Percentiles rank a stretch among this genome's conserved stretches.
Evolutionary conservation across 2,797 vertebrate species (phyloP).

Genomic region (Phyllotis vaccarum): DNA sequence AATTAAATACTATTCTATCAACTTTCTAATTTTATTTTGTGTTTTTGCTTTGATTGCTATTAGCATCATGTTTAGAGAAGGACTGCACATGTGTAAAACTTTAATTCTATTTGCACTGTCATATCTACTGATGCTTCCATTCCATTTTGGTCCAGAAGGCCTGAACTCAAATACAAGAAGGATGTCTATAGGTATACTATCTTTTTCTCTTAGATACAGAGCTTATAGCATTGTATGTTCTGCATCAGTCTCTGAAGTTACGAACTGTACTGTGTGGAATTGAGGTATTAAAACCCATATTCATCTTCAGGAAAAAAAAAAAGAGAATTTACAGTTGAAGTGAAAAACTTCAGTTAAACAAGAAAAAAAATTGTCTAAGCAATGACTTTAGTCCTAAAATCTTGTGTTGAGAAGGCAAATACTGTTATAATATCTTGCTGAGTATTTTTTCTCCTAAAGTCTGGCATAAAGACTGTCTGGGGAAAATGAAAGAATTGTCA

Average conservation of each 20-base stretch:
- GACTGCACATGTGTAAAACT: background rate
- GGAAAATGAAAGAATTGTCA: background rate
- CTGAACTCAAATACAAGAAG: background rate
- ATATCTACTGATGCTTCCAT: background rate
- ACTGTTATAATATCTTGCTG: background rate
- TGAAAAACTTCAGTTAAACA: background rate
- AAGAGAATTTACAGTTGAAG: background rate
- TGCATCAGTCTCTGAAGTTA: constrained; percentile 15
- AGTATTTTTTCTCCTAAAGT: background rate
- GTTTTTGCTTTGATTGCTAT: background rate
- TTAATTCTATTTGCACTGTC: background rate
- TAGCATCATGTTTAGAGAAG: background rate
- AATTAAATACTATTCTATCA: background rate
- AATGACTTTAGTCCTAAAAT: background rate
- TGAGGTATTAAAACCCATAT: background rate
- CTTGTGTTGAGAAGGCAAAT: background rate
- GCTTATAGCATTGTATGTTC: constrained; percentile 18
- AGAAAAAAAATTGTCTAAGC: background rate
- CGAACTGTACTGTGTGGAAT: background rate
- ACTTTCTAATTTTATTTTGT: background rate
- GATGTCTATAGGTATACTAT: background rate
- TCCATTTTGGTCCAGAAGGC: background rate
- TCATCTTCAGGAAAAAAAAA: background rate
- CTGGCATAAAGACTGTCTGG: background rate
- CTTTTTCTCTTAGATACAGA: background rate